Percentiles rank a stretch among this genome's conserved stretches.
Evolutionary conservation across 2,113 vertebrate genomes (phyloP).

Genomic region (Menura novaehollandiae): DNA sequence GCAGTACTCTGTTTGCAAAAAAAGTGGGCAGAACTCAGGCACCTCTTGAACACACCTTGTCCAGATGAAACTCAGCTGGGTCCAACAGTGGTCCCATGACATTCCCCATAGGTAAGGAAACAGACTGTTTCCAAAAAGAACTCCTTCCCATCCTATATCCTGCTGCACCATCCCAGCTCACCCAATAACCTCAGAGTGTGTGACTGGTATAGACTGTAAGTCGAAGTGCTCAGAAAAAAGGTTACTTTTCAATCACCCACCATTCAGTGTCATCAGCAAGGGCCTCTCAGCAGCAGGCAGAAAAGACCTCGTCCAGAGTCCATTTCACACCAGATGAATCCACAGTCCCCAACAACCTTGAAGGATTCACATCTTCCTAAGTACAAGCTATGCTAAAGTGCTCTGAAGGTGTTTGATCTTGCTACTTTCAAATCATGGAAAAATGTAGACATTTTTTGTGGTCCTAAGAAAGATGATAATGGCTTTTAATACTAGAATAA

Average conservation of each 20-base stretch:
- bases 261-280: rapidly evolving
- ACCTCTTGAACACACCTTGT: neutral
- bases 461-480: neutral
- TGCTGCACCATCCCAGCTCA: neutral
- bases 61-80: neutral
- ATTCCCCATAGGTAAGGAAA: neutral
- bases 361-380: neutral
- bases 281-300: neutral
- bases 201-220: neutral
- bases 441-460: neutral
- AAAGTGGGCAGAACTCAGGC: neutral
- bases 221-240: neutral
- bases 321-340: neutral
- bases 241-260: neutral
- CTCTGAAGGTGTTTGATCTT: neutral
- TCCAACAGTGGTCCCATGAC: neutral
- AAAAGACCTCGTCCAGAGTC: neutral
- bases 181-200: neutral
- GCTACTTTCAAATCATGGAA: neutral
- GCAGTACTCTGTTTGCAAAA: neutral
- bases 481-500: neutral
- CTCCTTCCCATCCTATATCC: neutral
- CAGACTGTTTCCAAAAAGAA: neutral
- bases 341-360: neutral
- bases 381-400: neutral